A percentile compares a stretch with the other conserved stretches of the same genome.
phyloP scores from a whole-genome alignment of 30 jellyfish, hydroid and myxozoan species.

The Aurelia coerulea region DNA sequence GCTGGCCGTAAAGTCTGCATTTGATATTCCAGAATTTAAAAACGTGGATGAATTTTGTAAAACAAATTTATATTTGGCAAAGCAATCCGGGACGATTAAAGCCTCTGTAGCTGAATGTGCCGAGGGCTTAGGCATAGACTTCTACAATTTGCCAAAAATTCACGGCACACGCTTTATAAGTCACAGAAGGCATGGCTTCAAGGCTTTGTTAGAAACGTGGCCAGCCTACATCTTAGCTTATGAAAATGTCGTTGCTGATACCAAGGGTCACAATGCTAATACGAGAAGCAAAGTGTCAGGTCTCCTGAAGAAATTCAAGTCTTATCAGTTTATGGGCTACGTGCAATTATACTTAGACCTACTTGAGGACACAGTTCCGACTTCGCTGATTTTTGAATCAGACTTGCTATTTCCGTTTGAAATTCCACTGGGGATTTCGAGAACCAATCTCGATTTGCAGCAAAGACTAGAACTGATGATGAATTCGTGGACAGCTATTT shows the following conservation, averaged over 20 bases:
- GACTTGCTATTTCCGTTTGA: conserved; percentile 45
- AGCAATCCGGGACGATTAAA: conserved; percentile 27
- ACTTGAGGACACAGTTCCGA: conserved; percentile 40
- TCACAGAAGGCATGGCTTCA: conserved; percentile 53
- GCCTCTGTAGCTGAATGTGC: conserved; percentile 42
- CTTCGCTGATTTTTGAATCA: conserved; percentile 49
- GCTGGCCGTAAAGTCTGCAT: conserved; percentile 35
- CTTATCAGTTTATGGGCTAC: conserved; percentile 43
- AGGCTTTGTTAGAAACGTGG: conserved; percentile 52
- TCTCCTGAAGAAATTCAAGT: conserved; percentile 46
- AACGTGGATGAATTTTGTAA: conserved; percentile 44
- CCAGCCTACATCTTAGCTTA: conserved; percentile 62
- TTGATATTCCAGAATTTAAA: conserved; percentile 14
- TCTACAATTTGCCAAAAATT: conserved; percentile 26
- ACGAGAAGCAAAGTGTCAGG: conserved; percentile 44
- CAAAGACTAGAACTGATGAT: conserved; percentile 9
- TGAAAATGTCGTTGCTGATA: conserved; percentile 45
- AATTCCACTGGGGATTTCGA: conserved; percentile 30
- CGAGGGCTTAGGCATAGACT: conserved; percentile 41
- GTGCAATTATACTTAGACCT: conserved; percentile 44
- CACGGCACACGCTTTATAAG: conserved; percentile 53
- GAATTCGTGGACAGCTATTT: conserved; percentile 22
- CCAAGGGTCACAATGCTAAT: conserved; percentile 48
- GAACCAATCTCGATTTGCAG: conserved; percentile 13
- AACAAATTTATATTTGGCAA: conserved; percentile 25